Conservation (phyloP, 2,113 vertebrate genomes). For the Psilopogon haemacephalus region DNA sequence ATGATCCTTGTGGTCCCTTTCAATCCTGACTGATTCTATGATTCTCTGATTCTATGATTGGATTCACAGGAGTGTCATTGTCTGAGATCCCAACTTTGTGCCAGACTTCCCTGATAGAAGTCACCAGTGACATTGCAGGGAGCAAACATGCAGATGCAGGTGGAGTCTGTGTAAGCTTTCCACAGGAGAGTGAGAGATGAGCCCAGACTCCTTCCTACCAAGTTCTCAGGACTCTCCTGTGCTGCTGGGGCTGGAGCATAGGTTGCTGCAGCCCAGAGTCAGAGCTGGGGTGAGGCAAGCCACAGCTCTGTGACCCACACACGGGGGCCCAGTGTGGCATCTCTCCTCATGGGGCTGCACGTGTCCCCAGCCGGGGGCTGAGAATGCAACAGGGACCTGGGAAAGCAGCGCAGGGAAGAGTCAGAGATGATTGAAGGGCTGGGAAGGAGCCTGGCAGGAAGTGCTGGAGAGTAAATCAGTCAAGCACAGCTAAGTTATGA, state of each 20-base stretch:
- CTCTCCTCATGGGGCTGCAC: not conserved
- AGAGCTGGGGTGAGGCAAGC: not conserved
- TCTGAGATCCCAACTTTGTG: not conserved
- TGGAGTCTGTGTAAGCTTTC: not conserved
- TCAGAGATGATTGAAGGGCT: not conserved
- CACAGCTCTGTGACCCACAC: not conserved
- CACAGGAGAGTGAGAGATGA: fast-evolving
- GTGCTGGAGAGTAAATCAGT: constrained; percentile 11
- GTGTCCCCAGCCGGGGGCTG: not conserved
- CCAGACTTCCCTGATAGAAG: not conserved
- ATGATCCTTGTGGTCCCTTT: no score
- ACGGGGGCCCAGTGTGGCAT: not conserved
- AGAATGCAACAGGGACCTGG: not conserved
- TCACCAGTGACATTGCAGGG: not conserved
- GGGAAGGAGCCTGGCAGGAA: not conserved
- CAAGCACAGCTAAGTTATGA: not conserved
- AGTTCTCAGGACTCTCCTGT: not conserved
- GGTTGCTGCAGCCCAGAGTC: not conserved
- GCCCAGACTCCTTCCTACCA: fast-evolving
- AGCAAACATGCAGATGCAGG: fast-evolving
- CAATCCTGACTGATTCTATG: not conserved
- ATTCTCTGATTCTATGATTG: not conserved
- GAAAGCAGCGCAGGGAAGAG: not conserved
- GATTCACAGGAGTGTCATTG: not conserved
- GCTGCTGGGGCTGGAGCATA: not conserved